A percentile compares a stretch with the other conserved stretches of the same genome.
Conservation (phyloP, 2,797 vertebrate species). For the Silurus lanzhouensis region DNA sequence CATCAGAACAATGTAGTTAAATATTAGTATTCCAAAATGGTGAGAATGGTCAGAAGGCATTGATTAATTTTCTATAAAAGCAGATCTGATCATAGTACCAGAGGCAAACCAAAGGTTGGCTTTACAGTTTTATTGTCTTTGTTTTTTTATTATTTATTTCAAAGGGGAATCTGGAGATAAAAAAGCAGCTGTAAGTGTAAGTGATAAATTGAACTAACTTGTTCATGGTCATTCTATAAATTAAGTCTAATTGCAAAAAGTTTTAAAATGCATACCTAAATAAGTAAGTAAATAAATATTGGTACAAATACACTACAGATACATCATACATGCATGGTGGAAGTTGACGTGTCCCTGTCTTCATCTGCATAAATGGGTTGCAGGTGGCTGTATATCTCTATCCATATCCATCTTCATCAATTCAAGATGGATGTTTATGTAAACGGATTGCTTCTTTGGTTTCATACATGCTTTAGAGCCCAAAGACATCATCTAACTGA, state of each 20-base stretch:
- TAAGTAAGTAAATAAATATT: neutral
- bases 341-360: conserved; percentile 27
- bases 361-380: conserved; percentile 30
- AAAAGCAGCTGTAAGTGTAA: too few relatives aligned
- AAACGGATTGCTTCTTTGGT: conserved; percentile 60
- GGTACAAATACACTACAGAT: neutral
- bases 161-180: too few relatives aligned
- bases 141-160: too few relatives aligned
- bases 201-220: too few relatives aligned
- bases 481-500: conserved; percentile 68
- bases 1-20: neutral
- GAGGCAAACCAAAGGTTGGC: too few relatives aligned
- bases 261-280: neutral
- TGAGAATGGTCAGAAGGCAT: too few relatives aligned
- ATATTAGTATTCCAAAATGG: neutral
- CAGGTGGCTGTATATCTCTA: conserved; percentile 52
- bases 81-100: too few relatives aligned
- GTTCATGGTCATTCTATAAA: too few relatives aligned
- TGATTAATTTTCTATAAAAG: too few relatives aligned
- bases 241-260: too few relatives aligned
- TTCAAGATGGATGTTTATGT: conserved; percentile 34
- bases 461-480: conserved; percentile 72
- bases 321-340: neutral
- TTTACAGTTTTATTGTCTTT: too few relatives aligned
- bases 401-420: conserved; percentile 53